Evolutionary conservation across 2,888 invertebrate species (phyloP), one percentile per base, ranked within the genome.

Genomic region (Xestia c-nigrum): DNA sequence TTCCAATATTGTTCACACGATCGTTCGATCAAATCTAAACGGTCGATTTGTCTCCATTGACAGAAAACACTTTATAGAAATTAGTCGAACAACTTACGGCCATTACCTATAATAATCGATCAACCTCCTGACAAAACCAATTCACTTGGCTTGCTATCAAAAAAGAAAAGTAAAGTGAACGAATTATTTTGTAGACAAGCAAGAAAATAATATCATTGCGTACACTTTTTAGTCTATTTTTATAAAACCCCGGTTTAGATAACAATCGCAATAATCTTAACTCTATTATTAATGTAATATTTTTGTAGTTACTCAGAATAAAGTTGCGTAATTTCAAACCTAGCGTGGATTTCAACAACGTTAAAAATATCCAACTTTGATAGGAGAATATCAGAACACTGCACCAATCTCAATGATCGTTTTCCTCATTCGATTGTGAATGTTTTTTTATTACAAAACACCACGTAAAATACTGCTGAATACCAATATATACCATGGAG

Each of bases 41-140:
- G 16, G 5, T 46, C 71, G 46, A 72, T 80, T 76, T 85, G 57
- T 85, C 61, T 81, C 63, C n/a, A 72, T 61, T 68, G 75, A 84
- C 59, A 80, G 66, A 9, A 55, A 79, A 71, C 64, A 71, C 24
- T 67, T 67, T 64, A 64, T 55, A 74, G 55, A 71, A 71, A 74
- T 71, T 81, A 79, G 59, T 40, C 14, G 6, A 69, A 21, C 43
- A 31, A 38, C 57, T 72, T 1, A 47, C 38, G 14, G 14, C 12
- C 61, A 57, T 64, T 80, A n/a, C n/a, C n/a, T n/a, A 46, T 71
- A 59, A 84, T 80, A 61, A 84, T 80, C 75, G 61, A 75, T 84
- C 84, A 84, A 50, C 55, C 43, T n/a, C 14, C 38, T 75, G 68
- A 59, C 79, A 84, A 73, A 61, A 52, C 40, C 47, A 83, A 83